Base-by-base conservation (phyloP, 2,797 vertebrate species). In the Kryptolebias ocellatus region DNA sequence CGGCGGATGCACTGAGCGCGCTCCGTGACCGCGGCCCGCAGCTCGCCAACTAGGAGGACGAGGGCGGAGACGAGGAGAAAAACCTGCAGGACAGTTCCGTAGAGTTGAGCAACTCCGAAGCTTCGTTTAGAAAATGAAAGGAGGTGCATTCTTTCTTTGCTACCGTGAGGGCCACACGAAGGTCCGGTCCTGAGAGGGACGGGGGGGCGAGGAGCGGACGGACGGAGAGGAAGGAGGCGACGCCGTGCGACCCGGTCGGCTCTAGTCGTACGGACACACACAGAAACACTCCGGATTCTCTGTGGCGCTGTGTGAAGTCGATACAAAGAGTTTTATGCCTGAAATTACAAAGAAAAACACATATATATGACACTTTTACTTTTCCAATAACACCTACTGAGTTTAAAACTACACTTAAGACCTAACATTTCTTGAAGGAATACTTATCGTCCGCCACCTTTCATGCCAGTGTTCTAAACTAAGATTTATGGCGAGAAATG, bases 241-340 rank as follows among this genome's bases (percentile, higher is more conserved):
- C 31, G 58, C 49, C 71, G 11, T 72, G 75, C 3, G 52, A 60
- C 15, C 44, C 47, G 37, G 75, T 34, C 73, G 74, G 78, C 67
- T 90, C 65, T 0, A 94, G 63, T 9, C 73, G 76, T 29, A 94
- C 15, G 31, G 89, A 93, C 42, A 94, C 87, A 17, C 89, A 90
- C 60, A 93, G 67, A 64, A 93, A 90, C 42, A 94, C 77, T 29
- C 71, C 83, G 3, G 91, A 93, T 76, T 91, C 90, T 62, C 76
- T 86, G 81, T 94, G 92, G 82, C 90, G 89, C 68, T 93, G 94
- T 28, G 93, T 93, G 70, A 94, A 94, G 79, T 94, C 92, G 1
- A 95, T 45, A 11, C 86, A 84, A 29, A 94, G 31, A 27, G 74
- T 27, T 65, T 81, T 76, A 66, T 80, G 87, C 78, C 93, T 94